phyloP scores from a whole-genome alignment of 37 sponge, comb jelly and placozoan species.

The Diacarnus erythraeanus region DNA sequence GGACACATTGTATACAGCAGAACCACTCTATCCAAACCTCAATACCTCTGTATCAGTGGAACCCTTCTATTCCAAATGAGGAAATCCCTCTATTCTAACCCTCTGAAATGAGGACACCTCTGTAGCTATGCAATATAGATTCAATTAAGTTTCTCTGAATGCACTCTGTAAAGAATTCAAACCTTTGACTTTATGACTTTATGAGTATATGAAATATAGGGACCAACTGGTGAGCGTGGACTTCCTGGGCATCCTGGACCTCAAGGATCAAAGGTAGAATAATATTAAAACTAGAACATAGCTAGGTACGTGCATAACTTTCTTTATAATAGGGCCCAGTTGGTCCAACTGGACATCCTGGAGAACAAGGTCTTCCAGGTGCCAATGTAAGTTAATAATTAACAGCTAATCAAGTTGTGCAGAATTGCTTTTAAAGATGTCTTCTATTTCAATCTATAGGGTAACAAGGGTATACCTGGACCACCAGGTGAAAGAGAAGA shows the following conservation, averaged over 20 bases:
- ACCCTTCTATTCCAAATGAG: no score
- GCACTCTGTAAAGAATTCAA: no score
- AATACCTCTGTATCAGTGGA: no score
- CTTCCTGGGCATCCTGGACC: conserved; percentile 51
- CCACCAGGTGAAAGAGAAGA: conserved; percentile 1
- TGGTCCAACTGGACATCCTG: conserved; percentile 63
- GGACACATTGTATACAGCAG: no score
- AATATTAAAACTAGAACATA: background rate
- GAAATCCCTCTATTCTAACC: no score
- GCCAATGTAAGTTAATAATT: conserved; percentile 38
- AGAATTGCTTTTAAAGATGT: background rate
- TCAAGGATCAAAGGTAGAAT: conserved; percentile 29
- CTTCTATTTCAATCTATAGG: conserved; percentile 9
- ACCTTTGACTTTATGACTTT: no score
- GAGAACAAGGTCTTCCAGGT: conserved; percentile 56
- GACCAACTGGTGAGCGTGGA: conserved; percentile 38
- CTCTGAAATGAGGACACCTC: no score
- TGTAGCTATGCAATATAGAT: no score
- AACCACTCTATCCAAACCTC: no score
- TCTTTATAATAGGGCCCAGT: conserved; percentile 37
- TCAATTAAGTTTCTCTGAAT: background rate
- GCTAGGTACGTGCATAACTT: conserved; percentile 10
- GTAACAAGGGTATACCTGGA: conserved; percentile 44
- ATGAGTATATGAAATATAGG: conserved; percentile 19
- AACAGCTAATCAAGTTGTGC: background rate